Conservation (phyloP, 2,888 invertebrate genomes). For the Dolichomitus sp. region DNA sequence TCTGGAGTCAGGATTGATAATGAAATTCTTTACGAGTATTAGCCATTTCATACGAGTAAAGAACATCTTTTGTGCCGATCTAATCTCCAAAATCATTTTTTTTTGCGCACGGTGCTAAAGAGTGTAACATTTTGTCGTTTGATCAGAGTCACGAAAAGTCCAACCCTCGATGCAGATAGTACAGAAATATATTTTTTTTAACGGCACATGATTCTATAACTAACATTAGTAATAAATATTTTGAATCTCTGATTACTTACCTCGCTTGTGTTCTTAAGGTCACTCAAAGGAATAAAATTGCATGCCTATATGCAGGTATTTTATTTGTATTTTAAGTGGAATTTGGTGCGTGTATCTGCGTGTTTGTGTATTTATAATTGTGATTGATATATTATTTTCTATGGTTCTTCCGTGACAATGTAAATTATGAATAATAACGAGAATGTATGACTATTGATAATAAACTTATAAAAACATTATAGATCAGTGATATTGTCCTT, state of each 20-base stretch:
- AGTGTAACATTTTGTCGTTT: too few relatives aligned
- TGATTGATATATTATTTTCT: conserved; percentile 17
- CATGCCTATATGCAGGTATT: not conserved
- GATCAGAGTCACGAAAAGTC: not conserved
- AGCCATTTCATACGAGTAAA: too few relatives aligned
- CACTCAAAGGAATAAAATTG: not conserved
- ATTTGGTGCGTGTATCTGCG: conserved; percentile 18
- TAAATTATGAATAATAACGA: conserved; percentile 4
- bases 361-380: conserved; percentile 17
- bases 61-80: too few relatives aligned
- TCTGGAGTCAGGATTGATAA: too few relatives aligned
- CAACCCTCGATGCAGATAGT: not conserved
- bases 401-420: conserved; percentile 17
- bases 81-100: too few relatives aligned
- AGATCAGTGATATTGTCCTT: not conserved
- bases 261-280: not conserved
- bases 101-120: too few relatives aligned
- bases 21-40: too few relatives aligned
- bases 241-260: not conserved
- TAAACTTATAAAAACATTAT: not conserved
- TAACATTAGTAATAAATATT: not conserved
- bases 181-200: not conserved
- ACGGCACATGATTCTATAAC: too few relatives aligned
- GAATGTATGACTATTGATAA: conserved; percentile 33
- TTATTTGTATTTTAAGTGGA: not conserved